Conservation (phyloP, 1,140 invertebrate species). For the Saccostrea glomerata region DNA sequence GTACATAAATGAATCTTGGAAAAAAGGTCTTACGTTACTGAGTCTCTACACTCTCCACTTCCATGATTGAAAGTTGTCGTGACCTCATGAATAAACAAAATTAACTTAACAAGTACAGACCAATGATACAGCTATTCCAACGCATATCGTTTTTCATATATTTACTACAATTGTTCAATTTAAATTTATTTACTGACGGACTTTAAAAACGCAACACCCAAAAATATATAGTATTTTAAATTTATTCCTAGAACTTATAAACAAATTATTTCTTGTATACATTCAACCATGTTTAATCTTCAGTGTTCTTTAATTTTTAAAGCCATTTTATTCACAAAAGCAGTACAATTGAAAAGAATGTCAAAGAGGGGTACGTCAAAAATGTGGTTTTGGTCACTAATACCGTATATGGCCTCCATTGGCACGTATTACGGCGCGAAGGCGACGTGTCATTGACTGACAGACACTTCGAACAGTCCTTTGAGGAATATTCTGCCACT, state of each 20-base stretch:
- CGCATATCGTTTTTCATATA: no score
- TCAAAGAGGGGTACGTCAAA: background rate
- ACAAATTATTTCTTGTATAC: background rate
- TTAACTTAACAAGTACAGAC: no score
- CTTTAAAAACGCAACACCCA: background rate
- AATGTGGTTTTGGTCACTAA: no score
- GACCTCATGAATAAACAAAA: no score
- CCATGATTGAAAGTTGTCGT: no score
- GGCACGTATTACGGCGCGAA: background rate
- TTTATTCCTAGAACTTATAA: background rate
- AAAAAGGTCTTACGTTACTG: no score
- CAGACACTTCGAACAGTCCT: background rate
- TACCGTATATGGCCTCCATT: background rate
- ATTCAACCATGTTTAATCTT: background rate
- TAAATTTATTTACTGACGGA: background rate
- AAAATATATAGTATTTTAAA: background rate
- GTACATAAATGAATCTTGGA: no score
- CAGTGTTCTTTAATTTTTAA: background rate
- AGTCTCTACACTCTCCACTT: no score
- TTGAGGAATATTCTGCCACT: background rate
- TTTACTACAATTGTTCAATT: no score
- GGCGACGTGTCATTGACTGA: background rate
- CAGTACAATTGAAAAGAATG: background rate
- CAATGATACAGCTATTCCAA: no score
- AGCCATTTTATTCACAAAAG: background rate